phyloP scores from a whole-genome alignment of 2,113 vertebrate species.

The Ptyas mucosa region DNA sequence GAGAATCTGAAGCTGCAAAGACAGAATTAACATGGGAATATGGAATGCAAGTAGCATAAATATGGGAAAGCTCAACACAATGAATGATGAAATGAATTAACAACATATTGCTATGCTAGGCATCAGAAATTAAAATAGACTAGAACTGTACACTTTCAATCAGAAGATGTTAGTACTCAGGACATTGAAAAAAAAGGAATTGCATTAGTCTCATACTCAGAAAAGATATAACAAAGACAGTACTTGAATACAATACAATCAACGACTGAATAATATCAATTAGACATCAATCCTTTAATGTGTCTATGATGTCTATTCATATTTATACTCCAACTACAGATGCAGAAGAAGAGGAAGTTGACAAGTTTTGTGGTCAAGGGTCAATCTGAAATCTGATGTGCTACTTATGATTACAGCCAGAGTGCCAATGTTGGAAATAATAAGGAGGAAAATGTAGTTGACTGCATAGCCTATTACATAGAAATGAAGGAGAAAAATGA shows the following conservation, averaged over 20 bases:
- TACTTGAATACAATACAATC: neutral
- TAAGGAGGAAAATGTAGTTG: neutral
- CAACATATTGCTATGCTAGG: neutral
- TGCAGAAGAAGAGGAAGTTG: neutral
- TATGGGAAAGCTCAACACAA: neutral
- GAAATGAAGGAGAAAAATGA: neutral
- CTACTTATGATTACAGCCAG: neutral
- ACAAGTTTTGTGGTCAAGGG: neutral
- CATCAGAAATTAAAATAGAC: neutral
- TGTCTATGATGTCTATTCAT: neutral
- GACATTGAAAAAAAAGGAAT: neutral
- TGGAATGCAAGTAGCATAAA: neutral
- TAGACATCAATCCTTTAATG: neutral
- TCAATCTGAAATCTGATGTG: neutral
- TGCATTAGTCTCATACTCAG: neutral
- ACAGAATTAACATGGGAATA: neutral
- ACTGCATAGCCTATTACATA: neutral
- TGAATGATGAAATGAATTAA: neutral
- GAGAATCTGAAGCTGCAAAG: neutral
- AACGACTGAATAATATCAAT: neutral
- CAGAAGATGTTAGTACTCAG: neutral
- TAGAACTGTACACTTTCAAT: neutral
- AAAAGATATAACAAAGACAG: neutral
- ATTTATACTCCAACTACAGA: neutral
- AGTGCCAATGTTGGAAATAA: neutral